Conservation (phyloP, 2,888 invertebrate genomes). For the Mythimna pallens region DNA sequence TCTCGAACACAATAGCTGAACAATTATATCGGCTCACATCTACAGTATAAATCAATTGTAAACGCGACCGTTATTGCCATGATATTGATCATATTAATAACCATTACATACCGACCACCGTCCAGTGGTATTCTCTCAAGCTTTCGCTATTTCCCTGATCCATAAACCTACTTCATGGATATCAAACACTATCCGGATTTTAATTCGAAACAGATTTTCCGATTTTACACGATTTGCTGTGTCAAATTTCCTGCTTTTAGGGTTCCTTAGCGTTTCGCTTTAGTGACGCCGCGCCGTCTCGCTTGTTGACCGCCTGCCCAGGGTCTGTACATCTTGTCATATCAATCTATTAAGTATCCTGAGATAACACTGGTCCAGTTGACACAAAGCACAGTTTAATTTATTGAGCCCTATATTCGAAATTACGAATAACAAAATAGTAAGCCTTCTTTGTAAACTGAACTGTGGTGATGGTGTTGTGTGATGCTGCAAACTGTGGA, state of each 20-base stretch:
- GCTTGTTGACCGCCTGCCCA: background rate
- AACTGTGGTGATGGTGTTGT: background rate
- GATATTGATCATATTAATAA: slow-evolving; percentile 49
- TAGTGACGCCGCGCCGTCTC: background rate
- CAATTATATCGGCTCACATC: slow-evolving; percentile 57
- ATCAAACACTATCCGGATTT: slow-evolving; percentile 51
- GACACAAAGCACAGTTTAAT: background rate
- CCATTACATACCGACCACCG: slow-evolving; percentile 39
- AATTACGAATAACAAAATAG: background rate
- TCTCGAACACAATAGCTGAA: slow-evolving; percentile 60
- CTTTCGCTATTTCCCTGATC: slow-evolving; percentile 58
- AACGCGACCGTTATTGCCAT: slow-evolving; percentile 47
- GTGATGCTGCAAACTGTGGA: background rate
- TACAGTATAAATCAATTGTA: slow-evolving; percentile 46
- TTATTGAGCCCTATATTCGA: background rate
- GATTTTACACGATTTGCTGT: slow-evolving; percentile 61
- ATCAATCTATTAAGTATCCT: background rate
- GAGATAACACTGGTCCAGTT: background rate
- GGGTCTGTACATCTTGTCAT: background rate
- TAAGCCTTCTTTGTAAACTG: background rate
- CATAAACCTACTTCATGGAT: slow-evolving; percentile 57
- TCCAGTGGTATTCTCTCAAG: slow-evolving; percentile 55
- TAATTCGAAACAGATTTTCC: slow-evolving; percentile 62
- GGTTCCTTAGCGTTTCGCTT: background rate
- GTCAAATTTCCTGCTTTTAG: slow-evolving; percentile 61